Base-by-base conservation (phyloP, 2,888 invertebrate species). In the Eupeodes luniger region DNA sequence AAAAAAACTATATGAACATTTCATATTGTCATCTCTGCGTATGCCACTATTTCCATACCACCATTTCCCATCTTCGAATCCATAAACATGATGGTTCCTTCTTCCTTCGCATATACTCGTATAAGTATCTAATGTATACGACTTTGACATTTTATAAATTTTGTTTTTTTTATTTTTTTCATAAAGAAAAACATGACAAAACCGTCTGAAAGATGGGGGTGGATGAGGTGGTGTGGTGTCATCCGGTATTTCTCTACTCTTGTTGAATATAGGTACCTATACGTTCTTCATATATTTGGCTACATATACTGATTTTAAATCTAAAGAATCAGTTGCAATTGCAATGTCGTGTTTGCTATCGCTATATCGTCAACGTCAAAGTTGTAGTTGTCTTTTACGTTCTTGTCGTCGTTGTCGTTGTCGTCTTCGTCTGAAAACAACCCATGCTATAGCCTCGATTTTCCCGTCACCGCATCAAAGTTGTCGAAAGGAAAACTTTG, bases 131-230 rank as follows among this genome's bases (percentile, higher is more conserved):
- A 9, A 7, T n/a, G 12, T 47, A 66, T 55, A 53, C 49, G 40
- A 61, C 19, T 85, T 81, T 81, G 74, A 85, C 81, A 81, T 85
- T 85, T 85, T 36, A 69, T 53, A 78, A 7, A 36, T 62, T 69
- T 74, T 81, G 36, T 77, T 51, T 34, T 16, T 2, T 47, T 74
- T 11, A 51, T 66, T 72, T 59, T 78, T 85, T 74, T 62, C 12
- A 7, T 40, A 40, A 47, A 44, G 61, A 36, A 67, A 81, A 78
- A 76, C 64, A 72, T 6, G 49, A 10, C n/a, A 49, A 75, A 67
- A 80, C 19, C 16, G 36, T 47, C 34, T 49, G 53, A 49, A 69
- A 67, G 59, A 69, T 53, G 75, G 40, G 53, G 75, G 67, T 47
- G 12, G 19, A 4, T 10, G 10, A 2, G 7, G 36, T 9, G 4